phyloP scores from a whole-genome alignment of 2,113 vertebrate genomes.

The Potamarius usumacintae region DNA sequence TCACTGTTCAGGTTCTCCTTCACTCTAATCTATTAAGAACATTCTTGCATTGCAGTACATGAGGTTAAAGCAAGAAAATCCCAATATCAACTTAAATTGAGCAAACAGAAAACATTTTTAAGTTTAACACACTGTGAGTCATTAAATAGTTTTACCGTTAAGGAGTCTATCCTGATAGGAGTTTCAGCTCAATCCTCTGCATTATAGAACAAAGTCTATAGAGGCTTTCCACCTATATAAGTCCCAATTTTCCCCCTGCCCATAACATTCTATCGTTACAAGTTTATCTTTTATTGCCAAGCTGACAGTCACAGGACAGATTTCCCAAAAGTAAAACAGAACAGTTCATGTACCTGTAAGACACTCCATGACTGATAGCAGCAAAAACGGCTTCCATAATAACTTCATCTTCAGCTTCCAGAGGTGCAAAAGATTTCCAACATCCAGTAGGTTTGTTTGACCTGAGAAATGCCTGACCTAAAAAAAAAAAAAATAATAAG shows the following conservation, averaged over 20 bases:
- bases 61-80: not conserved
- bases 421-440: constrained; percentile 70
- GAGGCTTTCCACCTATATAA: not conserved
- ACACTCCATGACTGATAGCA: constrained; percentile 84
- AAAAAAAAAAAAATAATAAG: constrained; percentile 51
- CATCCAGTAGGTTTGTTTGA: constrained; percentile 69
- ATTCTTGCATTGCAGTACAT: not conserved
- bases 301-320: constrained; percentile 36
- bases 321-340: constrained; percentile 19
- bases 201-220: not conserved
- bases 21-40: not conserved
- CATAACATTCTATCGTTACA: not conserved
- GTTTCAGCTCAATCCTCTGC: constrained; percentile 4
- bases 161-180: not conserved
- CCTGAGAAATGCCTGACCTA: constrained; percentile 75
- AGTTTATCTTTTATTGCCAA: not conserved
- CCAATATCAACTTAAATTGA: not conserved
- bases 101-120: not conserved
- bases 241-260: not conserved
- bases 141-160: not conserved
- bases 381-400: constrained; percentile 88
- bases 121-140: not conserved
- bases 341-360: constrained; percentile 76
- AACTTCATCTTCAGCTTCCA: constrained; percentile 86
- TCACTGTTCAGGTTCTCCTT: not conserved